These are phyloP conservation scores for Epizoanthus scotinus DNA, from an alignment of 92 coral and sea anemone species.

Conservation along the genomic window DNA sequence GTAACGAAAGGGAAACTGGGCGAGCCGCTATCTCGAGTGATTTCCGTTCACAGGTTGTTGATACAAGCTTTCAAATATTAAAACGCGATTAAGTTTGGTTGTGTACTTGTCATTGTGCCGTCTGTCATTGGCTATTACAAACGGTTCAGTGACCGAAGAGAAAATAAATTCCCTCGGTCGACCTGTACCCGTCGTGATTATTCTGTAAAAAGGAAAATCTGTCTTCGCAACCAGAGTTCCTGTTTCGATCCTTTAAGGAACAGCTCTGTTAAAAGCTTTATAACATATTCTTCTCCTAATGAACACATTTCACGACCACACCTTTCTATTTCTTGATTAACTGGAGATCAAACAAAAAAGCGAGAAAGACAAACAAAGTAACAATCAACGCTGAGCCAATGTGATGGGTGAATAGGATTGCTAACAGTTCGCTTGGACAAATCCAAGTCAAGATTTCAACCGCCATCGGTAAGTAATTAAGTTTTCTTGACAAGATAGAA, in stretches of 20 bases:
- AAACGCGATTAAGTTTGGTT: constrained; percentile 34
- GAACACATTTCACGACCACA: not conserved
- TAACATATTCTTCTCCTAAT: not conserved
- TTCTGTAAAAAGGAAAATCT: not conserved
- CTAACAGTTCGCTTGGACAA: constrained; percentile 11
- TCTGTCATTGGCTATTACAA: constrained; percentile 29
- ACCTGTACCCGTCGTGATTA: not conserved
- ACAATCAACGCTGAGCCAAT: not conserved
- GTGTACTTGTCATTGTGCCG: constrained; percentile 18
- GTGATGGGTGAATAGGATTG: constrained; percentile 15
- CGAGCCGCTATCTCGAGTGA: constrained; percentile 17
- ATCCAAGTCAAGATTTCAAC: not conserved
- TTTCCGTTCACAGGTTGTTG: constrained; percentile 28
- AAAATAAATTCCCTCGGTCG: constrained; percentile 24
- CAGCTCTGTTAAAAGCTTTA: not conserved
- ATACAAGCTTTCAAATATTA: constrained; percentile 40
- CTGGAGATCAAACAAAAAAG: not conserved
- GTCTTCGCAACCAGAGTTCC: constrained; percentile 5
- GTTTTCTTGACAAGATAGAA: not conserved
- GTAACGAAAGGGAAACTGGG: not conserved
- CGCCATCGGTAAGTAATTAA: not conserved
- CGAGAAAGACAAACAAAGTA: not conserved
- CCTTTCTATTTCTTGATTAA: not conserved
- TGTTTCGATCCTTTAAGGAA: not conserved
- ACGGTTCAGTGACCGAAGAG: constrained; percentile 29